Percentiles rank a stretch among this genome's conserved stretches.
Evolutionary conservation across 1,140 invertebrate species (phyloP).

Genomic region (Drosophila fuyamai): DNA sequence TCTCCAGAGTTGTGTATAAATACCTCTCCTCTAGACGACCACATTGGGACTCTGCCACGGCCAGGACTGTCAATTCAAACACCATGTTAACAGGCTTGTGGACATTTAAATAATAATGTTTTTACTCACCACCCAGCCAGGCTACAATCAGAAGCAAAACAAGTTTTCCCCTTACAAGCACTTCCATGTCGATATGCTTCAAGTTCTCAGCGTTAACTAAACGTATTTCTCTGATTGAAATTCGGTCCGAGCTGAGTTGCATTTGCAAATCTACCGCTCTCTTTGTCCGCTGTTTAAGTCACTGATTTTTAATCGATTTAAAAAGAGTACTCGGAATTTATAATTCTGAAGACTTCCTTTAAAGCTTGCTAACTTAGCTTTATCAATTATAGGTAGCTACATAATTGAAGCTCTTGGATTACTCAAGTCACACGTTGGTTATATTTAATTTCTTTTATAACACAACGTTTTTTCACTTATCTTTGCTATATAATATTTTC

Average conservation of each 20-base stretch:
- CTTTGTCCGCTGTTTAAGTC: neutral
- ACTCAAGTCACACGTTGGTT: too few relatives aligned
- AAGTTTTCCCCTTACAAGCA: slow-evolving; percentile 39
- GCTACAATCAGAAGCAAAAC: slow-evolving; percentile 29
- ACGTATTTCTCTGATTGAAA: too few relatives aligned
- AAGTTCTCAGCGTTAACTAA: slow-evolving; percentile 39
- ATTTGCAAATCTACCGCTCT: slow-evolving; percentile 10
- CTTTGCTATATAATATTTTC: too few relatives aligned
- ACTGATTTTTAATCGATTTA: too few relatives aligned
- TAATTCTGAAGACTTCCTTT: too few relatives aligned
- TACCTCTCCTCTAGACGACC: slow-evolving; percentile 50
- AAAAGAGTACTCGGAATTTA: too few relatives aligned
- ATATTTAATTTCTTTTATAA: too few relatives aligned
- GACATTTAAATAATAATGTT: neutral
- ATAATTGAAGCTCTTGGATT: too few relatives aligned
- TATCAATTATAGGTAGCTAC: too few relatives aligned
- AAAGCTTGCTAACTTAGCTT: too few relatives aligned
- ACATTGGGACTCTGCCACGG: slow-evolving; percentile 15
- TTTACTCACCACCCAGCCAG: slow-evolving; percentile 31
- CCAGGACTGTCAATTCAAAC: neutral
- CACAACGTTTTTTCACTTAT: too few relatives aligned
- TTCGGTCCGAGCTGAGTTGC: neutral
- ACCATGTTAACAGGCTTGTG: neutral
- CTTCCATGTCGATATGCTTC: slow-evolving; percentile 22
- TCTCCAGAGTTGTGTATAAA: slow-evolving; percentile 12